Percentiles rank a stretch among this genome's conserved stretches.
These are phyloP conservation scores for Tipula unca DNA, from an alignment of 2,888 invertebrate species.

Conservation along the genomic window DNA sequence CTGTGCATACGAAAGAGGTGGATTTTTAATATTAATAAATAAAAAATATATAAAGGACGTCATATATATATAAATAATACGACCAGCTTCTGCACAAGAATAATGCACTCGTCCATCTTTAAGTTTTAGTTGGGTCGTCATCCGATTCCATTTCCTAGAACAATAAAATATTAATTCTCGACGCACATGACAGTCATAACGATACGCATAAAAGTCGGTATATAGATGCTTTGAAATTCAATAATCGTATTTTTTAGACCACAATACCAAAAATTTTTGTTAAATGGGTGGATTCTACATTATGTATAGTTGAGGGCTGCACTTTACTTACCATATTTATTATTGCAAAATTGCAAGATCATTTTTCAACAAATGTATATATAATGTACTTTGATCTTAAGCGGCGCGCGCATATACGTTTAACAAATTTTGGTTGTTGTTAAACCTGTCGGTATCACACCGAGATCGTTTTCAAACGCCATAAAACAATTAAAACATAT, in stretches of 20 bases:
- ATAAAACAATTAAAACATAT: neutral
- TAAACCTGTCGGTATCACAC: neutral
- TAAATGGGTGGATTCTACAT: neutral
- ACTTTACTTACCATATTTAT: neutral
- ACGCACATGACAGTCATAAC: neutral
- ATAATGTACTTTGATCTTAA: neutral
- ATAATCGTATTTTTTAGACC: neutral
- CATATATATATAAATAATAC: neutral
- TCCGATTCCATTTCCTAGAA: neutral
- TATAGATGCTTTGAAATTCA: neutral
- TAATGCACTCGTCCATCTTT: neutral
- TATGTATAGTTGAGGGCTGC: neutral
- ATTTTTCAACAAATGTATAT: neutral
- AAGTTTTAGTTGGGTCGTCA: too few relatives aligned
- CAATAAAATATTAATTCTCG: neutral
- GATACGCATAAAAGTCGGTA: neutral
- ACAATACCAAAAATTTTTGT: neutral
- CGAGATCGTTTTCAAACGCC: neutral
- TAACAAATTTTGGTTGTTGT: too few relatives aligned
- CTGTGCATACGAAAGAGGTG: neutral
- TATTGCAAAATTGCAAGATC: neutral
- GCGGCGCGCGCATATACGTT: neutral
- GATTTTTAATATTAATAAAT: neutral
- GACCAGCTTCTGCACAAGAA: neutral
- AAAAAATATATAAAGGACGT: neutral